Conservation (phyloP, 2,888 invertebrate species). For the Aplocera efformata region DNA sequence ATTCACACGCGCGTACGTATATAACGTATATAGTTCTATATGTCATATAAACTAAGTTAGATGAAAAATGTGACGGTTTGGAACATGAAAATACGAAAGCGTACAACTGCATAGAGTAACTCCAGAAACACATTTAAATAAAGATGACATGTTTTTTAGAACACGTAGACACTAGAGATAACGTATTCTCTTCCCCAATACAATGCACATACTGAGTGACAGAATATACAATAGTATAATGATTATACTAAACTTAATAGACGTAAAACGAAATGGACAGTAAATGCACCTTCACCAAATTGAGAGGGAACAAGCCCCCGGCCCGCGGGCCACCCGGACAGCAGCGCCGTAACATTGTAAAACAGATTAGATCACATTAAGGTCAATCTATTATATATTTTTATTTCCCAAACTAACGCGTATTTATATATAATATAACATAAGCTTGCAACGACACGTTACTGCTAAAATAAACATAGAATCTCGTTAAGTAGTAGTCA, state of each 20-base stretch:
- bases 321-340: too few relatives aligned
- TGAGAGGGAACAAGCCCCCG: slow-evolving; percentile 19
- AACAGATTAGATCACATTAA: slow-evolving; percentile 25
- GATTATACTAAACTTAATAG: slow-evolving; percentile 13
- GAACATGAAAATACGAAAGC: too few relatives aligned
- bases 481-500: slow-evolving; percentile 24
- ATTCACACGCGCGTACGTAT: slow-evolving; percentile 1
- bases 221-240: slow-evolving; percentile 1
- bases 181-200: slow-evolving; percentile 12
- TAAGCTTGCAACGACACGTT: slow-evolving; percentile 29
- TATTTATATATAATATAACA: slow-evolving; percentile 31
- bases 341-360: slow-evolving; percentile 13
- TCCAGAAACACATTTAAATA: slow-evolving; percentile 3
- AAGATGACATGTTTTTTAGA: slow-evolving; percentile 1
- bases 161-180: slow-evolving; percentile 10
- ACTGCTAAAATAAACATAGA: slow-evolving; percentile 24
- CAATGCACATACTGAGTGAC: slow-evolving; percentile 4
- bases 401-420: slow-evolving; percentile 25
- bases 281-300: slow-evolving; percentile 72
- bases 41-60: too few relatives aligned
- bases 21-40: not conserved
- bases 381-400: slow-evolving; percentile 24
- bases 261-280: slow-evolving; percentile 28
- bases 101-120: too few relatives aligned
- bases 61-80: too few relatives aligned